Evolutionary conservation across 2,888 invertebrate species (phyloP).

Genomic region (Monochamus alternatus): DNA sequence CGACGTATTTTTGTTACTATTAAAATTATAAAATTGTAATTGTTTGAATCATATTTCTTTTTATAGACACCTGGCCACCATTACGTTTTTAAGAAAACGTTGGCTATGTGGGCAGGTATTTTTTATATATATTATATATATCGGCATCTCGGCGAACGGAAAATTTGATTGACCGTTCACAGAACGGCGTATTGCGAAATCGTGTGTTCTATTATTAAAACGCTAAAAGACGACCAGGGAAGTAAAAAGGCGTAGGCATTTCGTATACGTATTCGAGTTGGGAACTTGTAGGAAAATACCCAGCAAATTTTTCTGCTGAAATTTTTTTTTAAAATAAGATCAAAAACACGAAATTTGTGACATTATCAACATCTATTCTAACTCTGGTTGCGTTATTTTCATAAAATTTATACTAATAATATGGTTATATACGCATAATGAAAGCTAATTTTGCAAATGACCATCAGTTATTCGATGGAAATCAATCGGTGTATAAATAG

Average conservation of each 20-base stretch:
- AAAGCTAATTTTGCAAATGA: neutral
- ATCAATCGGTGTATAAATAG: constrained; percentile 34
- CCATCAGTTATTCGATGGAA: constrained; percentile 23
- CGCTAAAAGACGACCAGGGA: neutral
- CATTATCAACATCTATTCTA: no score
- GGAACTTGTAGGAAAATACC: no score
- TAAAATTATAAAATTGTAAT: constrained; percentile 29
- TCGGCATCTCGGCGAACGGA: constrained; percentile 7
- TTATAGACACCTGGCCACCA: constrained; percentile 15
- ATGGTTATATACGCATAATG: no score
- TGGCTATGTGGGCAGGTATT: neutral
- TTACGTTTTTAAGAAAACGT: constrained; percentile 3
- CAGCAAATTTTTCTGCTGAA: no score
- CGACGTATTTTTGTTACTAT: constrained; percentile 26
- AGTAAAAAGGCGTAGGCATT: no score
- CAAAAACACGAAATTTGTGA: no score
- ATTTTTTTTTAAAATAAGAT: no score
- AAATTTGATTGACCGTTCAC: constrained; percentile 27
- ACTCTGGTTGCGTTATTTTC: no score
- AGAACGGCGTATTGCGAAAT: constrained; percentile 13
- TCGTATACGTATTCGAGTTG: no score
- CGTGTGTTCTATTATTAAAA: constrained; percentile 4
- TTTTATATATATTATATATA: neutral
- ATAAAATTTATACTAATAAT: no score
- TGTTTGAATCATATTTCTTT: constrained; percentile 25